Conservation (phyloP, 2,888 invertebrate species). For the Apamea crenata region DNA sequence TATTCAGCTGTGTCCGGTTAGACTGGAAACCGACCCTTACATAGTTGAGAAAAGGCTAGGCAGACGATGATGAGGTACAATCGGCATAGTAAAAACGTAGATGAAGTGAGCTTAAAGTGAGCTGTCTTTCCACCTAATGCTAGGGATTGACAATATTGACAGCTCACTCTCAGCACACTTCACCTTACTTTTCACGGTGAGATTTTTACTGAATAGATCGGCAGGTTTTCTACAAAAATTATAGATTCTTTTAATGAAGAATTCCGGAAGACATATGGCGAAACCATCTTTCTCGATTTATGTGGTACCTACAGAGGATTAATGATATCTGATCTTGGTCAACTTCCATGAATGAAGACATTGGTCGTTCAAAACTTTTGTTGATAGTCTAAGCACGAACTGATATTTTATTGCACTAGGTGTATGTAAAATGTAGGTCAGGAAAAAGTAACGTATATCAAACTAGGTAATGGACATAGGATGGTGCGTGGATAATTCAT, state of each 20-base stretch:
- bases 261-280: not conserved
- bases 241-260: no score
- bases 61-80: no score
- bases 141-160: no score
- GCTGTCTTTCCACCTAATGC: no score
- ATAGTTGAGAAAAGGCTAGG: not conserved
- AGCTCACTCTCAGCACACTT: no score
- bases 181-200: no score
- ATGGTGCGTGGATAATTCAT: not conserved
- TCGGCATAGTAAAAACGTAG: no score
- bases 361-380: constrained; percentile 10
- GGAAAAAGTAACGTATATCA: not conserved
- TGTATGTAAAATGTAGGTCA: not conserved
- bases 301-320: not conserved
- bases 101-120: no score
- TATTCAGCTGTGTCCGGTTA: not conserved
- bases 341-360: constrained; percentile 29
- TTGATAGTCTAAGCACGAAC: constrained; percentile 28
- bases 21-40: not conserved
- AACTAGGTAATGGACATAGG: not conserved
- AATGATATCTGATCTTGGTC: constrained; percentile 18
- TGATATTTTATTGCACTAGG: not conserved
- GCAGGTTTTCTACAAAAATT: not conserved
- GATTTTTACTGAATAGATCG: no score
- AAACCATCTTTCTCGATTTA: not conserved